Evolutionary conservation across 2,888 invertebrate species (phyloP), one percentile per base, ranked within the genome.

Genomic region (Helleia helle): DNA sequence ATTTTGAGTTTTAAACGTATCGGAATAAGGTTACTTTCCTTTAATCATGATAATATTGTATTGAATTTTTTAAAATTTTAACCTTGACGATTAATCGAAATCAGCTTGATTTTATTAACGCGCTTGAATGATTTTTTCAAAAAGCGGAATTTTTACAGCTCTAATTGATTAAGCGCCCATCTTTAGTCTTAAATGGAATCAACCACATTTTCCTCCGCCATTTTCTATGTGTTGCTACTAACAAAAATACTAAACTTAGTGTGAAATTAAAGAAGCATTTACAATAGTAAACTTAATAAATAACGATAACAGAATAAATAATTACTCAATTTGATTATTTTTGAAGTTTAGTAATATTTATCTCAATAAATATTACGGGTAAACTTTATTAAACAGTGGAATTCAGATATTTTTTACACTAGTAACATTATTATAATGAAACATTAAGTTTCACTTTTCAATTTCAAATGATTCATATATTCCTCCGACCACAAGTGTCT

Each of bases 141-240:
- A n/a, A n/a, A n/a, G n/a, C n/a, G n/a, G n/a, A n/a, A n/a, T n/a
- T n/a, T n/a, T n/a, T n/a, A n/a, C n/a, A n/a, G n/a, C n/a, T n/a
- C n/a, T n/a, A n/a, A n/a, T n/a, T n/a, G n/a, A n/a, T n/a, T n/a
- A n/a, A n/a, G n/a, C n/a, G n/a, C n/a, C n/a, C n/a, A n/a, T n/a
- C n/a, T n/a, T n/a, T n/a, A n/a, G n/a, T n/a, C n/a, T n/a, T 72
- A 66, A 72, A 72, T 65, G 53, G 55, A 53, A 50, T 46, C 42
- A 42, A 51, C 52, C 51, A 46, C 52, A 51, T 41, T 18, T 45
- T 45, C 44, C 26, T 17, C 52, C 69, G 69, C 71, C 75, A 79
- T 77, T 47, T 73, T 75, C 50, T 43, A 48, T 46, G 46, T 34
- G 30, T 53, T 62, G 65, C 62, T 72, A 62, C 65, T 52, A 59